A percentile compares a stretch with the other conserved stretches of the same genome.
These are phyloP conservation scores for Branchinecta lynchi DNA, from an alignment of 1,140 invertebrate species.

Conservation along the genomic window DNA sequence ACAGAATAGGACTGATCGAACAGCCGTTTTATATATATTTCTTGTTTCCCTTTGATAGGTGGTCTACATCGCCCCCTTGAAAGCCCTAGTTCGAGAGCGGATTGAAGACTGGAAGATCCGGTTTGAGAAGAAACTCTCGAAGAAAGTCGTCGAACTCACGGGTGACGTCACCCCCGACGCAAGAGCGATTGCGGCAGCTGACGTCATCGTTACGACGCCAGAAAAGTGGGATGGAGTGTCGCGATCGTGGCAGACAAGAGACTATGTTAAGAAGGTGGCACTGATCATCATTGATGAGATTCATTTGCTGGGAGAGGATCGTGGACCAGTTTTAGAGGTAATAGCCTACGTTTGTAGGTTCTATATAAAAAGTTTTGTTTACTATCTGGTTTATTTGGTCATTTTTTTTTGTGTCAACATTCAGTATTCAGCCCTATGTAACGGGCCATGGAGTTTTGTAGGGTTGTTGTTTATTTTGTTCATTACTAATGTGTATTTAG, in stretches of 20 bases:
- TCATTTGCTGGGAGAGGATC: constrained; percentile 80
- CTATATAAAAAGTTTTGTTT: too few relatives aligned
- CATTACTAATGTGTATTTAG: too few relatives aligned
- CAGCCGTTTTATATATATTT: constrained; percentile 17
- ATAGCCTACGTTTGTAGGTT: too few relatives aligned
- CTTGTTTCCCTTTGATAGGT: constrained; percentile 39
- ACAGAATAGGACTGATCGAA: not conserved
- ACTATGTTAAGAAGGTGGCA: constrained; percentile 80
- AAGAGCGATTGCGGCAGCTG: constrained; percentile 58
- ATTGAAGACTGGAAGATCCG: constrained; percentile 92
- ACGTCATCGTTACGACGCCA: constrained; percentile 94
- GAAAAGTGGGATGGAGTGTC: constrained; percentile 99
- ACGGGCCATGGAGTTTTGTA: too few relatives aligned
- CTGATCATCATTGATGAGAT: constrained; percentile 98
- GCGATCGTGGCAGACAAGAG: constrained; percentile 88
- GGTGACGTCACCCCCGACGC: constrained; percentile 90
- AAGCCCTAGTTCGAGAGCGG: constrained; percentile 89
- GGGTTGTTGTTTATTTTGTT: too few relatives aligned
- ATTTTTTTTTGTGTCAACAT: too few relatives aligned
- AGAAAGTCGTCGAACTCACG: constrained; percentile 88
- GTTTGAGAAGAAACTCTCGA: constrained; percentile 56
- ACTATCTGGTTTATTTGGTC: too few relatives aligned
- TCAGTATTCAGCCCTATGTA: too few relatives aligned
- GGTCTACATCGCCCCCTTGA: constrained; percentile 96
- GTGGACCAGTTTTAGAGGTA: constrained; percentile 64